A percentile compares a stretch with the other conserved stretches of the same genome.
phyloP scores from a whole-genome alignment of 2,888 invertebrate genomes.

The Campoletis raptor region DNA sequence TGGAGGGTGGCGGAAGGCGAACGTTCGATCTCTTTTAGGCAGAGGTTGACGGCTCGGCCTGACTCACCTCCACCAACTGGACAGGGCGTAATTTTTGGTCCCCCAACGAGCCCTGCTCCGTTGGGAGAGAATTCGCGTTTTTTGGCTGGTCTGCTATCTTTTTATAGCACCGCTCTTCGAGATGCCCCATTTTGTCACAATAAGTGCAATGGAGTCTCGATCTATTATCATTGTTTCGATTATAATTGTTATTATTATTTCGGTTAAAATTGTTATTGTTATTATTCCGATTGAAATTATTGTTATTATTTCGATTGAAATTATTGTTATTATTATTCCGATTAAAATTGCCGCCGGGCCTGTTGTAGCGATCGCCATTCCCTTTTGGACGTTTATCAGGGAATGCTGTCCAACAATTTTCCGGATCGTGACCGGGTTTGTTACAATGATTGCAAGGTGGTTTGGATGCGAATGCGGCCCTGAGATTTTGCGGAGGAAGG shows the following conservation, averaged over 20 bases:
- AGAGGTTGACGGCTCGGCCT: background rate
- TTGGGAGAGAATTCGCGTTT: background rate
- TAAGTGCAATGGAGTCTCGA: background rate
- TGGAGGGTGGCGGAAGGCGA: background rate
- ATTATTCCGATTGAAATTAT: background rate
- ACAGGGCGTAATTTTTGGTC: background rate
- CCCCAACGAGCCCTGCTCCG: background rate
- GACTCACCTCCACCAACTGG: background rate
- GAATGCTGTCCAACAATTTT: conserved; percentile 14
- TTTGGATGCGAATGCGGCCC: background rate
- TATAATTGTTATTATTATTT: background rate
- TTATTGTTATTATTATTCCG: background rate
- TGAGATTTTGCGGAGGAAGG: background rate
- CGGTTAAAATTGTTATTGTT: background rate
- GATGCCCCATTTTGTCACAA: background rate
- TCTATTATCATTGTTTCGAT: background rate
- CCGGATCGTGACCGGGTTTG: background rate
- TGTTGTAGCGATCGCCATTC: no score
- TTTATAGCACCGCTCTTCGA: background rate
- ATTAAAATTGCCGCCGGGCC: background rate
- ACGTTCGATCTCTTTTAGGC: background rate
- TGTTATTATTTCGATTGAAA: background rate
- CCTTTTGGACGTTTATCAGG: background rate
- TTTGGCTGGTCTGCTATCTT: background rate
- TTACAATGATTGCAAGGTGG: background rate